Conservation (phyloP, 2,113 vertebrate genomes). For the Speoplatyrhinus poulsoni region DNA sequence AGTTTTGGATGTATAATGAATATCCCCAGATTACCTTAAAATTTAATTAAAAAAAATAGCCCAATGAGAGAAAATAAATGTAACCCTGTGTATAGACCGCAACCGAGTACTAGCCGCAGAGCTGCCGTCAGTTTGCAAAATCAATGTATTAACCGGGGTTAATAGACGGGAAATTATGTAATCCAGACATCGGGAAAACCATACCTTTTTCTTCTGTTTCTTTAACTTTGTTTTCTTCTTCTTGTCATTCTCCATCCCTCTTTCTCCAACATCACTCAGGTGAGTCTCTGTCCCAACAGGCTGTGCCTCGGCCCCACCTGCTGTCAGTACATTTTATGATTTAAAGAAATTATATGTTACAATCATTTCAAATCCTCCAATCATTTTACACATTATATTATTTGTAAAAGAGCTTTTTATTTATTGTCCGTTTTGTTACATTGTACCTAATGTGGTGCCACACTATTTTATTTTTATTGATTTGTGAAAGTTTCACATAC, state of each 20-base stretch:
- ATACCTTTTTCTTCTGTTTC: slow-evolving; percentile 44
- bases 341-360: not conserved
- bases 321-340: slow-evolving; percentile 5
- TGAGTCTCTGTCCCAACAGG: slow-evolving; percentile 13
- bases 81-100: too few species aligned
- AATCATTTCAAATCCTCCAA: not conserved
- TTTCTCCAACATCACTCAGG: slow-evolving; percentile 61
- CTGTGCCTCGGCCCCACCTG: slow-evolving; percentile 7
- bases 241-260: slow-evolving; percentile 15
- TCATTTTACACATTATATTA: not conserved
- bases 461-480: not conserved
- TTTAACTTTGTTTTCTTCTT: slow-evolving; percentile 37
- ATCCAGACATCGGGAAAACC: too few species aligned
- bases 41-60: too few species aligned
- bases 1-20: too few species aligned
- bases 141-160: too few species aligned
- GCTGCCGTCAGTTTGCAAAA: too few species aligned
- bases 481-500: slow-evolving; percentile 19
- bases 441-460: not conserved
- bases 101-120: too few species aligned
- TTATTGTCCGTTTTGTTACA: not conserved
- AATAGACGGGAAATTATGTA: too few species aligned
- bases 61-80: too few species aligned
- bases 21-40: too few species aligned
- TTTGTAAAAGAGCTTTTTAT: not conserved